These are phyloP conservation scores for Gadopsis marmoratus DNA, from an alignment of 2,797 vertebrate genomes.

Conservation along the genomic window DNA sequence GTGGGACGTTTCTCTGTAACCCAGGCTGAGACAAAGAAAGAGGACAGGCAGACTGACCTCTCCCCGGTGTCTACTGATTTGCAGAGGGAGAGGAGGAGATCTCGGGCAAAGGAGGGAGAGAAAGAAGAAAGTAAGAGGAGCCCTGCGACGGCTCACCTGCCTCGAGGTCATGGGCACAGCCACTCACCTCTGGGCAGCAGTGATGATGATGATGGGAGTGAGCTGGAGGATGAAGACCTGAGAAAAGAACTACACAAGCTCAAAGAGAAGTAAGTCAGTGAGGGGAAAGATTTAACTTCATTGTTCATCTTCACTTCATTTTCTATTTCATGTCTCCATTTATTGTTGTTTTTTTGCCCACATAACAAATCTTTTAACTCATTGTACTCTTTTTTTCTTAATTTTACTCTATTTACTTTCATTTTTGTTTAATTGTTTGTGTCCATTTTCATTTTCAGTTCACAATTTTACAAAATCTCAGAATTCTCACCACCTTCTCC, in stretches of 20 bases:
- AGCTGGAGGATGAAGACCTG: slow-evolving; percentile 92
- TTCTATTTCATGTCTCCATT: background rate
- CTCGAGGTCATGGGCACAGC: slow-evolving; percentile 85
- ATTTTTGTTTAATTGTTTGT: background rate
- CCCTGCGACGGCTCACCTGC: slow-evolving; percentile 67
- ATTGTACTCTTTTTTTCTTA: background rate
- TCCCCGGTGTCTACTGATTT: slow-evolving; percentile 84
- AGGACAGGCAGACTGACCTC: slow-evolving; percentile 83
- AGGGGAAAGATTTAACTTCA: background rate
- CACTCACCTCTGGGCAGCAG: slow-evolving; percentile 92
- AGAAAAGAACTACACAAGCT: slow-evolving; percentile 90
- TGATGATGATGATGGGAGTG: slow-evolving; percentile 89
- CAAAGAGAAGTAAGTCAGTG: slow-evolving; percentile 89
- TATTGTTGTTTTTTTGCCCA: background rate
- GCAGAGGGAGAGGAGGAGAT: slow-evolving; percentile 77
- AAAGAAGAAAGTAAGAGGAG: slow-evolving; percentile 82
- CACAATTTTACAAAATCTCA: background rate
- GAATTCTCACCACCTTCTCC: background rate
- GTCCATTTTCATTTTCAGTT: background rate
- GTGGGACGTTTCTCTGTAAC: slow-evolving; percentile 88
- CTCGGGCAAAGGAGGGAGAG: slow-evolving; percentile 80
- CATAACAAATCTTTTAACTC: background rate
- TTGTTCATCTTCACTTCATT: background rate
- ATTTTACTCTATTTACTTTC: too few relatives aligned
- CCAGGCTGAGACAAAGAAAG: slow-evolving; percentile 77